phyloP scores from a whole-genome alignment of 2,888 invertebrate genomes.

The Cheilosia soror region DNA sequence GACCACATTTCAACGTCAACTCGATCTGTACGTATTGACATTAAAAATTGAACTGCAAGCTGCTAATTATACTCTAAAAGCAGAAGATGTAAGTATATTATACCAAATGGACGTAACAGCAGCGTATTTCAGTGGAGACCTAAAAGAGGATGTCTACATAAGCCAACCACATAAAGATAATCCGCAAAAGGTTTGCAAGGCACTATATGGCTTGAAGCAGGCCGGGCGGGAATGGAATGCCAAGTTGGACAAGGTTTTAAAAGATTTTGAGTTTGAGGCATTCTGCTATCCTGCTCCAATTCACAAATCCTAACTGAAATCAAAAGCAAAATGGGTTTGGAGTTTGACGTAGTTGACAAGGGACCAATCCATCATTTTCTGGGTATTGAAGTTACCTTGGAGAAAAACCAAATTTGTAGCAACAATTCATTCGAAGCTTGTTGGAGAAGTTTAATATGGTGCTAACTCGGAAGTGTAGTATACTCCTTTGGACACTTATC shows the following conservation, averaged over 20 bases:
- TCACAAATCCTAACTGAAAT: not conserved
- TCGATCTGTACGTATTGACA: too few relatives aligned
- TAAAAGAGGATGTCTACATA: conserved; percentile 20
- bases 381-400: conserved; percentile 18
- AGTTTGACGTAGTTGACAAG: conserved; percentile 26
- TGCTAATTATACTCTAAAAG: too few relatives aligned
- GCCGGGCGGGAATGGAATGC: conserved; percentile 28
- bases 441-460: conserved; percentile 16
- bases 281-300: conserved; percentile 22
- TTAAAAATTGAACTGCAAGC: too few relatives aligned
- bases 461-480: conserved; percentile 8
- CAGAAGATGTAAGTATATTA: too few relatives aligned
- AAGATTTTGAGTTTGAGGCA: conserved; percentile 41
- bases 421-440: conserved; percentile 24
- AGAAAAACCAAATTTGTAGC: not conserved
- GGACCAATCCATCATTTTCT: conserved; percentile 35
- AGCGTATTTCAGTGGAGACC: conserved; percentile 19
- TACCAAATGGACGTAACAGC: conserved; percentile 13
- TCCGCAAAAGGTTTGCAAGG: conserved; percentile 47
- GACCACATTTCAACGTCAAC: too few relatives aligned
- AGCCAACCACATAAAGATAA: conserved; percentile 1
- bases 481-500: conserved; percentile 30
- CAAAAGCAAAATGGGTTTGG: conserved; percentile 1
- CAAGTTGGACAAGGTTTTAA: conserved; percentile 16
- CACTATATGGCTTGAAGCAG: conserved; percentile 24